Evolutionary conservation across 2,888 invertebrate species (phyloP), one percentile per base, ranked within the genome.

Genomic region (Oconnorella tubifera): DNA sequence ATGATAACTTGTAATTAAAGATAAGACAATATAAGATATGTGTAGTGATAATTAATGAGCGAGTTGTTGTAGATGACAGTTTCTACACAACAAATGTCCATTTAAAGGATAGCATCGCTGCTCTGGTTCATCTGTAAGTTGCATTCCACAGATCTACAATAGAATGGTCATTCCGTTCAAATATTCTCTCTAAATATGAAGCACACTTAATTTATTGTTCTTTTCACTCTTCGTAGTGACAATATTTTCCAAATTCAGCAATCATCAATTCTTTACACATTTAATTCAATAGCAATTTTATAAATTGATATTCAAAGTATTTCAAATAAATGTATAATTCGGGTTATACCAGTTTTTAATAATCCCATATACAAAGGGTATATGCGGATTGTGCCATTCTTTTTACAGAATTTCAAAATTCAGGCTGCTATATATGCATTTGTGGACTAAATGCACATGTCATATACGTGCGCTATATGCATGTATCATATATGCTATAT

Each of bases 61-160:
- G 40, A 40, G 40, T 40, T 67, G 67, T 14, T 32, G 31, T n/a
- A 97, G 87, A 83, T 98, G 97, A 83, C 98, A 98, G 65, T 89
- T 87, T 64, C 94, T 89, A 80, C 98, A 98, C 85, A 97, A 89
- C 70, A 99, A 85, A 75, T 90, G 90, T 4, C 91, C 92, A 76
- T 90, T 92, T 67, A 97, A 85, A 1, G 98, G 98, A 84, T 97
- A 98, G 83, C 98, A 99, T 31, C 97, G 87, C 82, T 96, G 95
- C 82, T 96, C 96, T 0, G 95, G 93, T 81, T 98, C 98, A 81
- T 98, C 97, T 2, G 97, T 97, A 73, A 99, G 84, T 83, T 97
- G 97, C 89, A 96, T 90, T 55, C 94, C 93, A 80, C 98, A 98
- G 77, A 94, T 93, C 85, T 87, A 75, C 40, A 40, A 6, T 14